phyloP scores from a whole-genome alignment of 1,140 invertebrate species.

The fruit fly (Drosophila melanogaster) region DNA sequence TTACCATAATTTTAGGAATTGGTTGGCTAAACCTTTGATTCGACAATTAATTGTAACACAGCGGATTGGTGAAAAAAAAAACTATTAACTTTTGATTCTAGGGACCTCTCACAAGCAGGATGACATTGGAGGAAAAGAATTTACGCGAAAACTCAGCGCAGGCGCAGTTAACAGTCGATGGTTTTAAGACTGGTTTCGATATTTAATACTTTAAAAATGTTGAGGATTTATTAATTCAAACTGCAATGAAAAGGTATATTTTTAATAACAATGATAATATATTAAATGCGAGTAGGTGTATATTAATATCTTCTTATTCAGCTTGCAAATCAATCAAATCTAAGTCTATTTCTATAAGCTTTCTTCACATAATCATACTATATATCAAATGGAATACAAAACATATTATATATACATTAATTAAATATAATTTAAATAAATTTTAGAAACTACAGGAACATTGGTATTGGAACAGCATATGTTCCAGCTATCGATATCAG shows the following conservation, averaged over 20 bases:
- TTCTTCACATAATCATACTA: too few species aligned
- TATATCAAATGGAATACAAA: background rate
- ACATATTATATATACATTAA: background rate
- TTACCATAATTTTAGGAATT: conserved; percentile 25
- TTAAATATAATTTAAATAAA: too few species aligned
- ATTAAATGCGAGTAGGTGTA: too few species aligned
- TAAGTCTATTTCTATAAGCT: too few species aligned
- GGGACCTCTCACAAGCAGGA: conserved; percentile 27
- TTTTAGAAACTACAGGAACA: background rate
- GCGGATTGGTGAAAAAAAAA: conserved; percentile 9
- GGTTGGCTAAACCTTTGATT: background rate
- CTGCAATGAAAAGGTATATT: background rate
- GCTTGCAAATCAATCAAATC: too few species aligned
- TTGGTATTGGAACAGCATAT: conserved; percentile 5
- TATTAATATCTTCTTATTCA: too few species aligned
- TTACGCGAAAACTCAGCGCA: conserved; percentile 17
- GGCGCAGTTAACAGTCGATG: background rate
- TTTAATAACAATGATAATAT: too few species aligned
- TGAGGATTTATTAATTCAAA: background rate
- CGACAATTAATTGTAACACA: conserved; percentile 1
- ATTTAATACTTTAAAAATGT: background rate
- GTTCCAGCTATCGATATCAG: background rate
- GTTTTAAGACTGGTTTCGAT: background rate
- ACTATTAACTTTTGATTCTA: conserved; percentile 26
- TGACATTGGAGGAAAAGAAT: conserved; percentile 46